Conservation (phyloP, 2,888 invertebrate genomes). For the Pseudococcus longispinus region DNA sequence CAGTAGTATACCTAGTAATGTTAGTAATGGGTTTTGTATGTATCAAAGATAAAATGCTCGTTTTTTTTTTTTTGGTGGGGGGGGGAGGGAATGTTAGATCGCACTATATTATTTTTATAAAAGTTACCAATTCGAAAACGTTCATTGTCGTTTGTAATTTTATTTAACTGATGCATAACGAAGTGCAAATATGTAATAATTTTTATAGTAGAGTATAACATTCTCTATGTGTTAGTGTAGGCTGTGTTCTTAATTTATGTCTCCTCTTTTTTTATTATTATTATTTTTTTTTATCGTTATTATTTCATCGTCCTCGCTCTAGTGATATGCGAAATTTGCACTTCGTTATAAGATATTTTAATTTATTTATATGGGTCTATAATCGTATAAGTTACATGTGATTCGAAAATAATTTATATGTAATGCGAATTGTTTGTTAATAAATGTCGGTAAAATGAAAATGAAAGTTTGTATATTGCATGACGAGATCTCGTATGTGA, state of each 20-base stretch:
- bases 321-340: constrained; percentile 10
- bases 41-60: neutral
- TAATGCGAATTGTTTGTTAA: constrained; percentile 18
- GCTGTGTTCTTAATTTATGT: constrained; percentile 15
- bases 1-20: no score
- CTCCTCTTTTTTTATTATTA: neutral
- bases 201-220: neutral
- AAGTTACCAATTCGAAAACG: constrained; percentile 17
- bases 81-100: no score
- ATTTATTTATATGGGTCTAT: neutral
- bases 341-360: neutral
- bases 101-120: neutral
- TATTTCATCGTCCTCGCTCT: neutral
- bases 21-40: no score
- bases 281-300: neutral
- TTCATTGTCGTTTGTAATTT: neutral
- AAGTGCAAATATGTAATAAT: neutral
- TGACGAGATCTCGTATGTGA: neutral
- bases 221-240: constrained; percentile 12
- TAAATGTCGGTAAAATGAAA: neutral
- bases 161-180: neutral
- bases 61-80: neutral
- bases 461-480: neutral
- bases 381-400: neutral
- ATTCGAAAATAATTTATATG: neutral